These are phyloP conservation scores for Chiloscyllium punctatum DNA, from an alignment of 2,797 vertebrate species.

Conservation along the genomic window DNA sequence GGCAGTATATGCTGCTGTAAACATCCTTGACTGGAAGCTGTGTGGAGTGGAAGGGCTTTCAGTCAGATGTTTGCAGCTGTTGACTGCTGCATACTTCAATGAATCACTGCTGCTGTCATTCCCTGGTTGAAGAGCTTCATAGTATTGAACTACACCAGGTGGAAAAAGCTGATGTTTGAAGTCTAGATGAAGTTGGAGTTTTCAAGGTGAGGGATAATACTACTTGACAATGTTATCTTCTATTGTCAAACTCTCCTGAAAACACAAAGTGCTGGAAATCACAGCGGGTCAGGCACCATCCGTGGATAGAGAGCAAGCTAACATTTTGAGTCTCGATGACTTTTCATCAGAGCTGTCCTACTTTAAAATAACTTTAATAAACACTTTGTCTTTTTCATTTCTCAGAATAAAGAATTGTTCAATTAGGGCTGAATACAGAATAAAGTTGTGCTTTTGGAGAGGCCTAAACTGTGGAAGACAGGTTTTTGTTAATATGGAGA, in stretches of 20 bases:
- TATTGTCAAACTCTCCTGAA: not conserved
- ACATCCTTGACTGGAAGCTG: constrained; percentile 99
- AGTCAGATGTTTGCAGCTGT: constrained; percentile 99
- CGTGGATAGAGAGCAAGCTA: too few relatives aligned
- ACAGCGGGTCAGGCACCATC: too few relatives aligned
- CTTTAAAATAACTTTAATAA: not conserved
- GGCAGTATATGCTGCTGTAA: constrained; percentile 78
- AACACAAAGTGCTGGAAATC: too few relatives aligned
- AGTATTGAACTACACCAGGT: not conserved
- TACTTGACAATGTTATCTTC: not conserved
- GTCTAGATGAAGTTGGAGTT: not conserved
- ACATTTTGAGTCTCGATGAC: too few relatives aligned
- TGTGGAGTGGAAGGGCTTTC: constrained; percentile 80
- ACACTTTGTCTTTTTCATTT: not conserved
- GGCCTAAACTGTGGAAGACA: too few relatives aligned
- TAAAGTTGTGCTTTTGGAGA: not conserved
- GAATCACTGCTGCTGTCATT: not conserved
- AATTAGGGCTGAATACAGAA: not conserved
- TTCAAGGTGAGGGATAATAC: not conserved
- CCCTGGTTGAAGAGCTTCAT: not conserved
- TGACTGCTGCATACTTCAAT: constrained; percentile 65
- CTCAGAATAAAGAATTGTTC: not conserved
- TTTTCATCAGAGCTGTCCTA: too few relatives aligned
- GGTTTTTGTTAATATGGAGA: too few relatives aligned
- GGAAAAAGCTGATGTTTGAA: not conserved